These are phyloP conservation scores for Lontra canadensis DNA, from an alignment of 2,113 vertebrate genomes.

Conservation along the genomic window DNA sequence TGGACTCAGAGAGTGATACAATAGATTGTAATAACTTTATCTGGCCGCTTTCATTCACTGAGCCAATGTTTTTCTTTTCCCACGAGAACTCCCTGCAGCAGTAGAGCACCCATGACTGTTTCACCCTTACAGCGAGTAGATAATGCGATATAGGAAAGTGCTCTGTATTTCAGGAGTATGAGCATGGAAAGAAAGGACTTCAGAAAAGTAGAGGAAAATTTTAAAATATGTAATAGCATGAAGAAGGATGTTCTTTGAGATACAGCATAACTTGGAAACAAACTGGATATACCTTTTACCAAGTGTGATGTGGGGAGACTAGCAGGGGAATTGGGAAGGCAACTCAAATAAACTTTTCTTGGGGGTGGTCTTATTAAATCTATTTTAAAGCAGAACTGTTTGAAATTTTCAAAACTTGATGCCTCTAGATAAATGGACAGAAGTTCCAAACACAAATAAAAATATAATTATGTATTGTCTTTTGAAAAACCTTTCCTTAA, in stretches of 20 bases:
- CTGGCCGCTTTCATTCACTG: conserved; percentile 44
- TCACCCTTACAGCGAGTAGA: neutral
- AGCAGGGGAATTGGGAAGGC: neutral
- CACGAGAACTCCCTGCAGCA: conserved; percentile 53
- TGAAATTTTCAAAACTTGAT: neutral
- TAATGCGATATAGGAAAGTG: neutral
- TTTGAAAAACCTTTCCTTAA: neutral
- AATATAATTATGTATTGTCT: neutral
- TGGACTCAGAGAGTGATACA: conserved; percentile 51
- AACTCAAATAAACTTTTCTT: neutral
- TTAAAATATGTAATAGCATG: neutral
- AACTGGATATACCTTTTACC: neutral
- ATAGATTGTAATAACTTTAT: conserved; percentile 67
- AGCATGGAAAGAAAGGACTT: neutral
- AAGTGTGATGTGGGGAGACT: neutral
- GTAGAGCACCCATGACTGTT: neutral
- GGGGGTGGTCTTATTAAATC: neutral
- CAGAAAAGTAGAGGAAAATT: neutral
- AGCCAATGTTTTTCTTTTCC: conserved; percentile 74
- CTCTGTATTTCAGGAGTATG: neutral
- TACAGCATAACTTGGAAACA: neutral
- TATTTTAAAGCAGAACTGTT: neutral
- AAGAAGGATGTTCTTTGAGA: neutral
- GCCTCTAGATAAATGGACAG: neutral
- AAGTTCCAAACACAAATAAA: neutral